Evolutionary conservation across 2,113 vertebrate species (phyloP).

Genomic region (Boulengeromyrus knoepffleri): DNA sequence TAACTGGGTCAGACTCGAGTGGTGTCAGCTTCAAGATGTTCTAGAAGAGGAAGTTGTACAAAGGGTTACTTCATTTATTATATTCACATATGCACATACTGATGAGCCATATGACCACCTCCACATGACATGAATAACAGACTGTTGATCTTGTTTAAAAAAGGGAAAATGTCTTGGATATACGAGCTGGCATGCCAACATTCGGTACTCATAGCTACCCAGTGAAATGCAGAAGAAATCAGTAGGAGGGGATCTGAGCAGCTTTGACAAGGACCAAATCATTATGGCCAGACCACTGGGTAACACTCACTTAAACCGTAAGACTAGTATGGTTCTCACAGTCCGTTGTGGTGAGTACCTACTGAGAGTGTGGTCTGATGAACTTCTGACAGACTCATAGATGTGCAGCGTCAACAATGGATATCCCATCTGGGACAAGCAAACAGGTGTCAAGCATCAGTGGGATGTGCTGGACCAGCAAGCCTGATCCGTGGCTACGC

Average conservation of each 20-base stretch:
- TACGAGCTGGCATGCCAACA: background rate
- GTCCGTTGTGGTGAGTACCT: background rate
- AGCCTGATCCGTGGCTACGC: background rate
- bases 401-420: background rate
- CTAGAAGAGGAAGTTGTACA: slow-evolving; percentile 37
- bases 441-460: background rate
- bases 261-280: background rate
- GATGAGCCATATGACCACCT: background rate
- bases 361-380: background rate
- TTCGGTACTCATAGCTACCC: background rate
- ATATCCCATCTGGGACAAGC: background rate
- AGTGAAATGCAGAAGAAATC: background rate
- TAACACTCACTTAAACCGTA: background rate
- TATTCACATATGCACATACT: background rate
- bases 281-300: background rate
- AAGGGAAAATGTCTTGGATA: background rate
- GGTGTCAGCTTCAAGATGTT: slow-evolving; percentile 54
- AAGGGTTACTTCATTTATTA: background rate
- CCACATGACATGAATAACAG: background rate
- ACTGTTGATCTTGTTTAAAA: background rate
- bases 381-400: background rate
- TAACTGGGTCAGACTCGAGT: slow-evolving; percentile 14
- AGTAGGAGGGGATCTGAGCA: background rate
- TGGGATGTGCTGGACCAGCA: background rate
- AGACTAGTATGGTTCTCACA: background rate